phyloP scores from a whole-genome alignment of 2,113 vertebrate genomes.

The Hippotragus niger region DNA sequence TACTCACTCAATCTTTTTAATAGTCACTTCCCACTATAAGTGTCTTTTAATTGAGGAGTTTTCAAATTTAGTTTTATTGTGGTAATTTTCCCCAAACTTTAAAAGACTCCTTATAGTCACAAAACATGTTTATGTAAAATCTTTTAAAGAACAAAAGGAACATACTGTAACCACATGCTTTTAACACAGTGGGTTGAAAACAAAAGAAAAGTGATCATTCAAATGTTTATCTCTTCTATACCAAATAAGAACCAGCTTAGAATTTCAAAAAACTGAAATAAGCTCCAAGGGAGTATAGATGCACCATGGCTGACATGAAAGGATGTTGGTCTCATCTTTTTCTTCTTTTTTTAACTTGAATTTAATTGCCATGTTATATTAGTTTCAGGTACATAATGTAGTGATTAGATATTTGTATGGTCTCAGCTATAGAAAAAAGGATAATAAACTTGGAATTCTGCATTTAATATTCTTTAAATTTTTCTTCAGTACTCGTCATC shows the following conservation, averaged over 20 bases:
- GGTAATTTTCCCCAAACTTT: neutral
- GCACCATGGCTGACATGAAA: neutral
- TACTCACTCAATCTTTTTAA: neutral
- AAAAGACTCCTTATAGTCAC: slow-evolving; percentile 10
- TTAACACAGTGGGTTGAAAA: slow-evolving; percentile 39
- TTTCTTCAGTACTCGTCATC: neutral
- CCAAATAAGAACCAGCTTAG: neutral
- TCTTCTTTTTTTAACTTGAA: neutral
- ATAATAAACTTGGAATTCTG: neutral
- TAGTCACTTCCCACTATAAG: neutral
- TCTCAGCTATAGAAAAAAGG: neutral
- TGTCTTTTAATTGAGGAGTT: slow-evolving; percentile 40
- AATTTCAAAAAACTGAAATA: neutral
- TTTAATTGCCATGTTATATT: neutral
- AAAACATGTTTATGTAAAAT: slow-evolving; percentile 46
- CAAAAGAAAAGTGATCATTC: slow-evolving; percentile 39
- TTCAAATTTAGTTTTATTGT: slow-evolving; percentile 37
- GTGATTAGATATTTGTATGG: neutral
- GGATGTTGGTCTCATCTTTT: neutral
- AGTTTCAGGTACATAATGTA: neutral
- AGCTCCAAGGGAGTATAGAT: neutral
- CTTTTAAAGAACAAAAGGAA: slow-evolving; percentile 58
- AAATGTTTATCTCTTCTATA: neutral
- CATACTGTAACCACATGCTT: slow-evolving; percentile 29
- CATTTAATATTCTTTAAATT: neutral